phyloP scores from a whole-genome alignment of 1,140 invertebrate species.

The Drosophila murphyi region DNA sequence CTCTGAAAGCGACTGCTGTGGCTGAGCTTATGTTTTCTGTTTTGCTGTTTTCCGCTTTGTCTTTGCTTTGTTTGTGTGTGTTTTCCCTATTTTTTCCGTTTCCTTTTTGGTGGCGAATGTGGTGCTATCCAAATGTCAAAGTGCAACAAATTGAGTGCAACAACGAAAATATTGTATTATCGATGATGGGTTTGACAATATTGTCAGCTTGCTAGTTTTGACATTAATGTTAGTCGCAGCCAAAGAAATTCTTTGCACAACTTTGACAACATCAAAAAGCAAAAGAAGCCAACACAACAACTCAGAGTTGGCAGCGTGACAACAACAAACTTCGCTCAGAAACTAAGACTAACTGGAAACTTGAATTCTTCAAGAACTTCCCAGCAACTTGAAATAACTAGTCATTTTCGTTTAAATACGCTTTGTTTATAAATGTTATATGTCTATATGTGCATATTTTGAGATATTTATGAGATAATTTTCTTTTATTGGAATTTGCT shows the following conservation, averaged over 20 bases:
- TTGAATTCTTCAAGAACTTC: too few species aligned
- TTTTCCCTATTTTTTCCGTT: background rate
- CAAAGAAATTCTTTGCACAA: constrained; percentile 39
- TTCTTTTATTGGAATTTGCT: too few species aligned
- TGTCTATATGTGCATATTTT: too few species aligned
- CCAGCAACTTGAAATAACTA: too few species aligned
- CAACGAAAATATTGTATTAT: constrained; percentile 65
- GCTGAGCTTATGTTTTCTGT: background rate
- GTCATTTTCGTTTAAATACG: too few species aligned
- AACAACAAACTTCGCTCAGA: background rate
- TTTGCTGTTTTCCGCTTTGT: background rate
- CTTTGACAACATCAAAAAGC: constrained; percentile 28
- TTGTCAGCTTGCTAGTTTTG: constrained; percentile 72
- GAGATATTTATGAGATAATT: too few species aligned
- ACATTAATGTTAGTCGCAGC: constrained; percentile 68
- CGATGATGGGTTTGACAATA: constrained; percentile 64
- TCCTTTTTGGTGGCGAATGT: background rate
- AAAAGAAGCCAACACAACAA: constrained; percentile 9
- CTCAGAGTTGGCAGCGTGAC: constrained; percentile 9
- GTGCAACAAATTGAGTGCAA: constrained; percentile 39
- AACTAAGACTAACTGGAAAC: too few species aligned
- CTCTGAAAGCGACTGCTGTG: constrained; percentile 31
- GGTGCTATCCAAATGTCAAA: constrained; percentile 57
- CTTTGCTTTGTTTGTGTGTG: too few species aligned
- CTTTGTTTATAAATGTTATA: too few species aligned